Conservation (phyloP, 2,113 vertebrate genomes). For the Peromyscus polionotus region DNA sequence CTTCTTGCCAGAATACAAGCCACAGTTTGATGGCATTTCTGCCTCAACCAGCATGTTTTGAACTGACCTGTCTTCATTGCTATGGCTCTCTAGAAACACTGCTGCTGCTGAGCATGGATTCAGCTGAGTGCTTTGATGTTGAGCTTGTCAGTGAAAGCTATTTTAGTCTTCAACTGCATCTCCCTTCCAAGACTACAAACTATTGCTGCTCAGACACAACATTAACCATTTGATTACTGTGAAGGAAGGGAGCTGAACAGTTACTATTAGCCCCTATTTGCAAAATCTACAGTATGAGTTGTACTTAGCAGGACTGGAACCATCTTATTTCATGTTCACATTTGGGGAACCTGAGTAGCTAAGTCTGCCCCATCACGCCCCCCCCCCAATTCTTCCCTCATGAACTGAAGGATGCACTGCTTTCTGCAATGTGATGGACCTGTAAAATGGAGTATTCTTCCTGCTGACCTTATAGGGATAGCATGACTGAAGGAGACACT, state of each 20-base stretch:
- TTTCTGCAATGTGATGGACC: neutral
- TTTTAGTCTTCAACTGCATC: conserved; percentile 60
- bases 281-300: neutral
- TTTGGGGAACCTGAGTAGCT: neutral
- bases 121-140: conserved; percentile 62
- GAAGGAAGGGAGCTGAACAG: neutral
- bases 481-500: neutral
- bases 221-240: conserved; percentile 19
- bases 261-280: neutral
- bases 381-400: neutral
- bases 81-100: conserved; percentile 65
- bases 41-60: conserved; percentile 64
- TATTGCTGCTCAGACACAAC: conserved; percentile 47
- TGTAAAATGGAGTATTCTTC: neutral
- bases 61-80: conserved; percentile 54
- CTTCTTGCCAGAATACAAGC: neutral
- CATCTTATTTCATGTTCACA: neutral
- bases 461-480: neutral
- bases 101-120: neutral
- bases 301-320: neutral
- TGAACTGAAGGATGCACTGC: neutral
- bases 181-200: conserved; percentile 32
- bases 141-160: conserved; percentile 59
- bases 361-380: neutral
- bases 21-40: neutral